Conservation (phyloP, 2,113 vertebrate genomes). For the Phalacrocorax brasilianus region DNA sequence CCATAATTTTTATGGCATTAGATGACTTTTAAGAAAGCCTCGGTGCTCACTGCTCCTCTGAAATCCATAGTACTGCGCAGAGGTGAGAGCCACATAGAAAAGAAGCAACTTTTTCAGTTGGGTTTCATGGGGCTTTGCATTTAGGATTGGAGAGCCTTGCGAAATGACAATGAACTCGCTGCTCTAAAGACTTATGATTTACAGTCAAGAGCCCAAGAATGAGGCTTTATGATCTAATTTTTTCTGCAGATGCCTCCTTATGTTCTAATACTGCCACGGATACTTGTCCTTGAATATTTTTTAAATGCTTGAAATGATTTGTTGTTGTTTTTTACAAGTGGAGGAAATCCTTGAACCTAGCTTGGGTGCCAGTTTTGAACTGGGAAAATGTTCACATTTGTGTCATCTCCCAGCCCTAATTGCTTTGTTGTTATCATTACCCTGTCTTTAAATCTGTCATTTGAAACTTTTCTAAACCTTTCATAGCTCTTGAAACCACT, state of each 20-base stretch:
- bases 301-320: background rate
- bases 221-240: background rate
- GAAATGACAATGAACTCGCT: rapidly evolving
- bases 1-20: background rate
- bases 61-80: background rate
- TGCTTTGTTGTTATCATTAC: background rate
- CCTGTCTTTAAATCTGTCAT: background rate
- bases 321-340: background rate
- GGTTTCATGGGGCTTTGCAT: background rate
- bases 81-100: background rate
- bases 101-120: background rate
- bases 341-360: background rate
- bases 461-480: background rate
- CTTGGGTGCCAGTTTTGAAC: background rate
- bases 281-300: background rate
- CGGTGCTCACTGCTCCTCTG: background rate
- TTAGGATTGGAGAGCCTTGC: background rate
- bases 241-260: background rate
- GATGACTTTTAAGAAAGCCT: background rate
- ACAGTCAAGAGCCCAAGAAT: background rate
- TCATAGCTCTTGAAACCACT: background rate
- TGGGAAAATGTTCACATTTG: background rate
- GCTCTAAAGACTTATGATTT: background rate
- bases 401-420: background rate
- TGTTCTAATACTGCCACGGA: background rate